These are phyloP conservation scores for Cyclophora albipunctata DNA, from an alignment of 2,888 invertebrate species.

Conservation along the genomic window DNA sequence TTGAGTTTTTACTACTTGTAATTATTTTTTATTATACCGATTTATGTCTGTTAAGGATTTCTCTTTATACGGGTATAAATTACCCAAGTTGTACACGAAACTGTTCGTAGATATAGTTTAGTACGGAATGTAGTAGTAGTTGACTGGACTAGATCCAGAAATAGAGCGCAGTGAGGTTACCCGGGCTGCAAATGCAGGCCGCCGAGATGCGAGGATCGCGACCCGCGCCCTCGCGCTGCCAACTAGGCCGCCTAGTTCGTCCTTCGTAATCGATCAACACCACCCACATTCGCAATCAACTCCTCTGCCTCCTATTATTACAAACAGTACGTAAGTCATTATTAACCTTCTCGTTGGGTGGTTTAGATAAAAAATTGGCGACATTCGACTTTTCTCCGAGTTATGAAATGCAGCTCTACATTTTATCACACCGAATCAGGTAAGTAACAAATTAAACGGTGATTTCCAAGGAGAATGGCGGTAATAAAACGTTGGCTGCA, in stretches of 20 bases:
- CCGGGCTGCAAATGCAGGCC: constrained; percentile 43
- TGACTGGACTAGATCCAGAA: constrained; percentile 38
- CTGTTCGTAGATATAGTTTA: too few relatives aligned
- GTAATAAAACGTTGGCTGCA: constrained; percentile 58
- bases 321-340: neutral
- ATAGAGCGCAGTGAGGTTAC: constrained; percentile 47
- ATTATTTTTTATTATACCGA: too few relatives aligned
- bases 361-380: neutral
- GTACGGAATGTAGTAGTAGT: constrained; percentile 17
- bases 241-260: constrained; percentile 59
- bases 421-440: constrained; percentile 16
- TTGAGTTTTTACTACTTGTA: too few relatives aligned
- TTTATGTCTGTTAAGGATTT: too few relatives aligned
- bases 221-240: constrained; percentile 43
- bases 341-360: too few relatives aligned
- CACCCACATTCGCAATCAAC: constrained; percentile 27
- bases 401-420: constrained; percentile 4
- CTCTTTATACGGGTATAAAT: constrained; percentile 20
- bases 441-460: constrained; percentile 29
- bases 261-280: constrained; percentile 53
- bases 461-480: constrained; percentile 30
- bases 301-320: neutral
- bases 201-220: constrained; percentile 45
- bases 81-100: constrained; percentile 2
- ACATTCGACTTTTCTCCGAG: neutral